Evolutionary conservation across 2,888 invertebrate genomes (phyloP), one percentile per base, ranked within the genome.

Genomic region (Drosophila anceps): DNA sequence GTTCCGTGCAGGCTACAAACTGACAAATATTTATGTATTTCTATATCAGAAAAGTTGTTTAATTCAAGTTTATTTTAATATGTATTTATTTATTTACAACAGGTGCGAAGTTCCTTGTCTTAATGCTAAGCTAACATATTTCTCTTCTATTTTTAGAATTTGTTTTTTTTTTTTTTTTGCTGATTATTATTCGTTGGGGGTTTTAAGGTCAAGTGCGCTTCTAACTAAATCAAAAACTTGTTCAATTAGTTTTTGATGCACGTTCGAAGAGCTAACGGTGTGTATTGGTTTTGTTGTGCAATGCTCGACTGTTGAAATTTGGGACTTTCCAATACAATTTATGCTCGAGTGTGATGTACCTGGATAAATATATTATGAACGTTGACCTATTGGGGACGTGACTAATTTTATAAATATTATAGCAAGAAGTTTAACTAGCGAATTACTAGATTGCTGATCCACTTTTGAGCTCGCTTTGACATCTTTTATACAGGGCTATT

Each of bases 171-270:
- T 15, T 39, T 58, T 10, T 35, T 31, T 31, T 29, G n/a, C 48
- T 24, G 27, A 51, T 69, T 54, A 61, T 67, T 46, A 54, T 44
- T 39, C 39, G 54, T 24, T 37, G 53, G 24, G 33, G 64, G 63
- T 43, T 65, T 59, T 68, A 51, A 54, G 78, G 64, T 72, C 78
- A 78, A 75, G 80, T 58, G 66, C 70, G 66, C 24, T 63, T 70
- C 58, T 69, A 59, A 59, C 12, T 53, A 13, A 39, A 18, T 15
- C 27, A 18, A 78, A 63, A 58, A 73, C 51, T 61, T 70, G 63
- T 46, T 76, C 35, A 59, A 61, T 37, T 27, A 35, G 12, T 5
- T 31, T 29, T 13, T 20, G 0, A 55, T 55, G 20, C 24, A 1
- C 35, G 33, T 1, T 13, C 1, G 20, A 3, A 1, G 12, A 13